Evolutionary conservation across 2,888 invertebrate genomes (phyloP).

Genomic region (Epistrophe grossulariae): DNA sequence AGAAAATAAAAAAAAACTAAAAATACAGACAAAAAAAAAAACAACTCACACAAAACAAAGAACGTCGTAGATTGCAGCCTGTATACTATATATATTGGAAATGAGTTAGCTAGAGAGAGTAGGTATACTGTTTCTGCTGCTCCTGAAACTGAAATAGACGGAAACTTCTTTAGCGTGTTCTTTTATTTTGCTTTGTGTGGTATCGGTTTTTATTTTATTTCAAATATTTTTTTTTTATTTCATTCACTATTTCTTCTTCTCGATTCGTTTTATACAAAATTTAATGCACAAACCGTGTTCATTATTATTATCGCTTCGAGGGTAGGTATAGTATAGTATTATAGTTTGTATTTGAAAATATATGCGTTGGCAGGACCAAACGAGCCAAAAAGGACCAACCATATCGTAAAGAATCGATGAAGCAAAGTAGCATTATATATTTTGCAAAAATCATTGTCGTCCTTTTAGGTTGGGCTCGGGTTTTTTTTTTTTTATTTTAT

Average conservation of each 20-base stretch:
- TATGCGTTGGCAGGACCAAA: slow-evolving; percentile 48
- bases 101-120: slow-evolving; percentile 8
- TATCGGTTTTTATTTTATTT: slow-evolving; percentile 48
- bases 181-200: background rate
- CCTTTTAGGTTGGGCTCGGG: slow-evolving; percentile 18
- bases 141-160: slow-evolving; percentile 42
- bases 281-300: slow-evolving; percentile 76
- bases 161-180: slow-evolving; percentile 55
- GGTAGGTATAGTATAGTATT: slow-evolving; percentile 39
- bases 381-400: slow-evolving; percentile 50
- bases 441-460: slow-evolving; percentile 61
- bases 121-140: slow-evolving; percentile 17
- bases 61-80: slow-evolving; percentile 22
- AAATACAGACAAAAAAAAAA: background rate
- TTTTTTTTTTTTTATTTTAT: slow-evolving; percentile 28
- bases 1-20: slow-evolving; percentile 35
- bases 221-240: slow-evolving; percentile 21
- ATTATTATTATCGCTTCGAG: slow-evolving; percentile 74
- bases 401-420: slow-evolving; percentile 71
- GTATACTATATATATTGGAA: slow-evolving; percentile 28
- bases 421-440: slow-evolving; percentile 46
- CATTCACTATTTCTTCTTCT: slow-evolving; percentile 43
- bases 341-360: slow-evolving; percentile 45
- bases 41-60: slow-evolving; percentile 23
- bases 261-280: slow-evolving; percentile 74